phyloP scores from a whole-genome alignment of 2,113 vertebrate genomes.

The Ophthalmolycus amberensis region DNA sequence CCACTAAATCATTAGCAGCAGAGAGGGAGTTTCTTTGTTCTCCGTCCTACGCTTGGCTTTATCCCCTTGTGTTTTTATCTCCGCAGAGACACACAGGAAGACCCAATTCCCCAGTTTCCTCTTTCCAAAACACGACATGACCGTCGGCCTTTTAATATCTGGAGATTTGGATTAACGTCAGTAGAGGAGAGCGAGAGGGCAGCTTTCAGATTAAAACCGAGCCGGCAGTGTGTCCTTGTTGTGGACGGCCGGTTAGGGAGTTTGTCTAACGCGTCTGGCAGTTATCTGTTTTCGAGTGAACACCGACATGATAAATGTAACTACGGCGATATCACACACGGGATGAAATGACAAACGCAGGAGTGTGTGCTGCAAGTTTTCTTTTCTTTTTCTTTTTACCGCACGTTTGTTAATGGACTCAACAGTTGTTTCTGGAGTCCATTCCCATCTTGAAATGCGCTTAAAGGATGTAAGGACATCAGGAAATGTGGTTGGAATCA shows the following conservation, averaged over 20 bases:
- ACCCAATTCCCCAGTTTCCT: conserved; percentile 75
- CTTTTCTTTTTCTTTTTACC: neutral
- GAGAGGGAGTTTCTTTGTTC: conserved; percentile 73
- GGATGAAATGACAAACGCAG: conserved; percentile 46
- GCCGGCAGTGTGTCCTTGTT: conserved; percentile 63
- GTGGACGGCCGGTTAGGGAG: conserved; percentile 43
- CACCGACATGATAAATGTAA: conserved; percentile 64
- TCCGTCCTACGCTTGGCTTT: conserved; percentile 51
- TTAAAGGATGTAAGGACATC: conserved; percentile 59
- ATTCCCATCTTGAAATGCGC: conserved; percentile 65
- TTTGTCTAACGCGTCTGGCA: conserved; percentile 52
- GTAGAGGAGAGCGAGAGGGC: conserved; percentile 55
- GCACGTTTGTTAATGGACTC: conserved; percentile 54
- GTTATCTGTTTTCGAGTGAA: conserved; percentile 35
- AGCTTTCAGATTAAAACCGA: conserved; percentile 71
- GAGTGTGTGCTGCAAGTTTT: neutral
- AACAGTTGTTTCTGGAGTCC: conserved; percentile 56
- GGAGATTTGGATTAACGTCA: conserved; percentile 80
- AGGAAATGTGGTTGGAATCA: conserved; percentile 67
- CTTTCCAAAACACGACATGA: conserved; percentile 70
- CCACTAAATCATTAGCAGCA: conserved; percentile 73
- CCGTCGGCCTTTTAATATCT: conserved; percentile 76
- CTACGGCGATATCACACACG: conserved; percentile 35
- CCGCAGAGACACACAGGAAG: conserved; percentile 69
- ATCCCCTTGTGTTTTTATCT: conserved; percentile 76